Evolutionary conservation across 1,140 invertebrate species (phyloP), one percentile per base, ranked within the genome.

Genomic region (Scaptomyza hsui): DNA sequence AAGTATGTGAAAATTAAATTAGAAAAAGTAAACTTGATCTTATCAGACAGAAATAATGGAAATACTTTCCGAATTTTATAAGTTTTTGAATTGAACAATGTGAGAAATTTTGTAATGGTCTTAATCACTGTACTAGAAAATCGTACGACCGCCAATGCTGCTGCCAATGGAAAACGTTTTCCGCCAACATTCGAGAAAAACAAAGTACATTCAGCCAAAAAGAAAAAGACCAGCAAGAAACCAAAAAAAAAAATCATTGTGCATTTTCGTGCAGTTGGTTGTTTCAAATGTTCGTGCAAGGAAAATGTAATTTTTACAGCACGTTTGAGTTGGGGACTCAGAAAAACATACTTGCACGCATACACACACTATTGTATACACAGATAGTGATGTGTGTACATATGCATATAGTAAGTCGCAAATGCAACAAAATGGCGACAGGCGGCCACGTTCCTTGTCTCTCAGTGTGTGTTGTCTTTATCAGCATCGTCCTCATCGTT

Each of bases 341-440:
- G n/a, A n/a, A n/a, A n/a, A n/a, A n/a, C n/a, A n/a, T n/a, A n/a
- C n/a, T n/a, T n/a, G 24, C 48, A 52, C 6, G 26, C 3, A 52
- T 4, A 21, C 15, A 47, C 32, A 41, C 21, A 41, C 39, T 9
- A 32, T 37, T 41, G 12, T 9, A 21, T 26, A 4, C 10, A 18
- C 7, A 12, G 44, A n/a, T 47, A 18, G 37, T 29, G 21, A 9
- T 44, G 16, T 44, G 6, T 41, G 10, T 52, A 63, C 57, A 68
- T 88, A 78, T 86, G 82, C 69, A 85, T 76, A 86, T 77, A 29
- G 1, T 1, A 86, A 70, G 73, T 78, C 65, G 81, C 73, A 88
- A 86, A 72, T 86, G 78, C 82, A 81, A 88, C 81, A 81, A 86
- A 81, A 86, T 86, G 82, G 81, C 81, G 78, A 86, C 78, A 75